These are phyloP conservation scores for Chlamydotis undulata DNA, from an alignment of 2,113 vertebrate genomes.

Conservation along the genomic window DNA sequence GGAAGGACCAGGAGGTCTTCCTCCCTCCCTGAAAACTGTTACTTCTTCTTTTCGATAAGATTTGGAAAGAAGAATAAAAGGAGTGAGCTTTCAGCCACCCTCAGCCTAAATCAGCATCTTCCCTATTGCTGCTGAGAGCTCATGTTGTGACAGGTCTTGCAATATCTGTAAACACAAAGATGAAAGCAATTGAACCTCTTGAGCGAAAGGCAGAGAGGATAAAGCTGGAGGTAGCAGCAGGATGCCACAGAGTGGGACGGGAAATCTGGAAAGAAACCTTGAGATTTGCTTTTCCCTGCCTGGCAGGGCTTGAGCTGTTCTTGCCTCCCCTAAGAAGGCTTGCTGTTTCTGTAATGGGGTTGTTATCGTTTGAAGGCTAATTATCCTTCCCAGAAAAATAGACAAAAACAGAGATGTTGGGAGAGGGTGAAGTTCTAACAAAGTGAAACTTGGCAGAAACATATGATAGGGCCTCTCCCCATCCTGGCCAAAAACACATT, in stretches of 20 bases:
- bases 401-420: background rate
- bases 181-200: constrained; percentile 20
- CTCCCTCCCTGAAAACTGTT: background rate
- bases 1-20: background rate
- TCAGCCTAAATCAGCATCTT: constrained; percentile 26
- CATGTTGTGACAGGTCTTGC: constrained; percentile 4
- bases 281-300: background rate
- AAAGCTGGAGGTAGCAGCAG: constrained; percentile 28
- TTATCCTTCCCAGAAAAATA: background rate
- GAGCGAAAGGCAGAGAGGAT: constrained; percentile 17
- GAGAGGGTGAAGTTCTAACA: background rate
- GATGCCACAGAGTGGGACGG: background rate
- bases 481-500: background rate
- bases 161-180: background rate
- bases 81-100: background rate
- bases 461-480: background rate
- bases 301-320: background rate
- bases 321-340: background rate
- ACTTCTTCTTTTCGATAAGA: background rate
- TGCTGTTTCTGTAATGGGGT: background rate
- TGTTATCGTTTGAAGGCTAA: background rate
- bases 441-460: background rate
- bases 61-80: constrained; percentile 34
- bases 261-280: background rate
- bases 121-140: constrained; percentile 9